Evolutionary conservation across 2,888 invertebrate genomes (phyloP), one percentile per base, ranked within the genome.

Genomic region (Cantharis lateralis): DNA sequence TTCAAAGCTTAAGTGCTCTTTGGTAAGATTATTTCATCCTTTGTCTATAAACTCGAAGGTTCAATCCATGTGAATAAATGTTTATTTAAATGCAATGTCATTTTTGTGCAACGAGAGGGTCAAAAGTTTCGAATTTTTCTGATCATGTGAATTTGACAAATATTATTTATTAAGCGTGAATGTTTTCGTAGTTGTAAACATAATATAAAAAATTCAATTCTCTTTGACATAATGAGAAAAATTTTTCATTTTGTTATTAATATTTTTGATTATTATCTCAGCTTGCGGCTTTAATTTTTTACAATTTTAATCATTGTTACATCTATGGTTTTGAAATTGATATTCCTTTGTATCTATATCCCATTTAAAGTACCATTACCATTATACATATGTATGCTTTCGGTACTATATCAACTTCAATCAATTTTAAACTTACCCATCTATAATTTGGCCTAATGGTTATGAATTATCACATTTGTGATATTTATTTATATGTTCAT

Each of bases 241-340:
- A 66, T 66, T 16, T 48, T 48, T 48, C 15, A 66, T 66, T 66
- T 20, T 66, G 13, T 66, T 63, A 18, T 63, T 16, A 66, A 15
- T 66, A 66, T 66, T 48, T 48, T 48, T 70, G 76, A 76, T 70
- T 76, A 73, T 76, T 73, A 76, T 64, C 76, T 63, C 76, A 74
- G 77, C 71, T 77, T 73, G 77, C 61, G 73, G 77, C 62, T 73
- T 71, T 64, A 48, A 48, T 16, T 76, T 76, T 20, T 63, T 11
- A 26, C 70, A 63, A 64, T 68, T 77, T 70, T 70, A 70, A 61
- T 24, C 70, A 71, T 74, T 74, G 68, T 71, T 77, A 62, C 72
- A 71, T 70, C 64, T 68, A 15, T 62, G 69, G 74, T 77, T 28
- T 71, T 77, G 68, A 70, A 74, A 74, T 77, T 77, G 74, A 74